phyloP scores from a whole-genome alignment of 2,888 invertebrate genomes.

The Stratiomys singularior region DNA sequence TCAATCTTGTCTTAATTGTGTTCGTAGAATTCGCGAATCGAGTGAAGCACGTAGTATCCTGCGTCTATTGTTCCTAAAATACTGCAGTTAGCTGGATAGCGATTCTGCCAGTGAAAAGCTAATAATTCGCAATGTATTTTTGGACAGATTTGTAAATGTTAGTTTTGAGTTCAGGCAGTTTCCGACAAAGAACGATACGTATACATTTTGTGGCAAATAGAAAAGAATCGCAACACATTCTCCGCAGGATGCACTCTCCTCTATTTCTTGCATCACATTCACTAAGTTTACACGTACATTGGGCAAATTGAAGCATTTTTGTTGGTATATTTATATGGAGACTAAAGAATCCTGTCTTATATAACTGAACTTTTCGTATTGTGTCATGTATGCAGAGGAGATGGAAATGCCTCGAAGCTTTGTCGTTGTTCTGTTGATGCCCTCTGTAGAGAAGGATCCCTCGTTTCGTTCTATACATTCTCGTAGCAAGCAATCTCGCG shows the following conservation, averaged over 20 bases:
- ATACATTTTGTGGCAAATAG: not conserved
- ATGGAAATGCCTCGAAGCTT: conserved; percentile 2
- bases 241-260: not conserved
- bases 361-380: not conserved
- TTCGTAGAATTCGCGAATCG: not conserved
- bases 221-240: not conserved
- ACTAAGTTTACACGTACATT: not conserved
- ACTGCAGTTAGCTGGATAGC: not conserved
- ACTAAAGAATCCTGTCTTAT: not conserved
- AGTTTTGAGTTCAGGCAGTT: not conserved
- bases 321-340: not conserved
- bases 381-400: not conserved
- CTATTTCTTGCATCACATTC: not conserved
- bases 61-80: not conserved
- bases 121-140: not conserved
- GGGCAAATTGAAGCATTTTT: not conserved
- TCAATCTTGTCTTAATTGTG: not conserved
- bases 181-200: not conserved
- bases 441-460: not conserved
- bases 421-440: not conserved
- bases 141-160: conserved; percentile 1
- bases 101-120: not conserved
- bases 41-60: not conserved
- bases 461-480: not conserved
- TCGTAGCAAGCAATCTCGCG: not conserved